Evolutionary conservation across 2,113 vertebrate genomes (phyloP).

Genomic region (Amblyopsis rosae): DNA sequence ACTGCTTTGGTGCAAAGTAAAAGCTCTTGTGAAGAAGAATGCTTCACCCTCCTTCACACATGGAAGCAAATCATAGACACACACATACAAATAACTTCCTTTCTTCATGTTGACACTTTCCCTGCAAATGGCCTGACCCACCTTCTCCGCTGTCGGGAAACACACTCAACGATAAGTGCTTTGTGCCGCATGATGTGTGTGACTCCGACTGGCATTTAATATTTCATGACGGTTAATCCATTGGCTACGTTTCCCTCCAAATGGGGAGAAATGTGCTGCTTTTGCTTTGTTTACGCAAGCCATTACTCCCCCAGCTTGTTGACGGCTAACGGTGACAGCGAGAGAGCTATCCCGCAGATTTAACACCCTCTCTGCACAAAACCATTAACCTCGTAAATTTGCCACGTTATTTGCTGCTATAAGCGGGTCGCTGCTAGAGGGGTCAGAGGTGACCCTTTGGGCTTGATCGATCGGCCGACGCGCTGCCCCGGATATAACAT

Average conservation of each 20-base stretch:
- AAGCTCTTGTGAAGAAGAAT: conserved; percentile 42
- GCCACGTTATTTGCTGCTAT: conserved; percentile 28
- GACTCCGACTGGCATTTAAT: conserved; percentile 69
- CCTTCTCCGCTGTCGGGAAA: conserved; percentile 71
- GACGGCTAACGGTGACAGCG: conserved; percentile 39
- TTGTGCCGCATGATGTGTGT: conserved; percentile 58
- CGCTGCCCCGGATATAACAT: conserved; percentile 15
- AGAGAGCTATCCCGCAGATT: conserved; percentile 52
- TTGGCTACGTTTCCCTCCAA: conserved; percentile 68
- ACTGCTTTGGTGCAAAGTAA: conserved; percentile 39
- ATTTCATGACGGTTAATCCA: conserved; percentile 76
- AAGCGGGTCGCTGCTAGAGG: conserved; percentile 15
- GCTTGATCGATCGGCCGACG: neutral
- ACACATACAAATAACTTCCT: conserved; percentile 5
- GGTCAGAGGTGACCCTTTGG: conserved; percentile 39
- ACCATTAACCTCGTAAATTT: conserved; percentile 42
- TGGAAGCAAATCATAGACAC: conserved; percentile 12
- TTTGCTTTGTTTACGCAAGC: conserved; percentile 58
- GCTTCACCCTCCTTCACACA: neutral
- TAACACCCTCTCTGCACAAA: conserved; percentile 16
- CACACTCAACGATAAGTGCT: conserved; percentile 72
- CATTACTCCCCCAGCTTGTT: conserved; percentile 65
- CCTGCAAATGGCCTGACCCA: conserved; percentile 59
- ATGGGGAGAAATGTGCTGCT: conserved; percentile 42
- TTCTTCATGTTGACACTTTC: conserved; percentile 61